Conservation (phyloP, 2,888 invertebrate species). For the Lithosia quadra region DNA sequence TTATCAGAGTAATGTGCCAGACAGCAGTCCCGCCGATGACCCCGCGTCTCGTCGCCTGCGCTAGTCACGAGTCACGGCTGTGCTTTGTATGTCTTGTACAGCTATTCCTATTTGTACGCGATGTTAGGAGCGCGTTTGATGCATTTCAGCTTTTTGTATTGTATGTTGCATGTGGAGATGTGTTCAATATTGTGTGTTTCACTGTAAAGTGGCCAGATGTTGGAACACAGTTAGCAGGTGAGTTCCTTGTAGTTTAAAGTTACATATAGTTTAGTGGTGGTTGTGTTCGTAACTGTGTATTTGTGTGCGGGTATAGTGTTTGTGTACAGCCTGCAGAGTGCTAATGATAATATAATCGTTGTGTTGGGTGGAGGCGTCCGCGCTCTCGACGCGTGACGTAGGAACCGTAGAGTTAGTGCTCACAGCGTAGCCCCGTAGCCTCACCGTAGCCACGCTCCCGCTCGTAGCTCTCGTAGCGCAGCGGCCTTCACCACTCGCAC, state of each 20-base stretch:
- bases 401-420: conserved; percentile 11
- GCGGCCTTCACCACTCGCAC: conserved; percentile 18
- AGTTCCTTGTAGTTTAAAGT: not conserved
- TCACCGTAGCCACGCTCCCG: conserved; percentile 19
- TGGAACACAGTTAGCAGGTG: not conserved
- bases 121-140: not conserved
- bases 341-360: not conserved
- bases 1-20: too few species aligned
- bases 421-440: conserved; percentile 14
- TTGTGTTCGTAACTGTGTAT: conserved; percentile 1
- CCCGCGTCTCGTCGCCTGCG: too few species aligned
- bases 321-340: conserved; percentile 11
- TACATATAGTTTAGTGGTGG: not conserved
- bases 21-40: too few species aligned
- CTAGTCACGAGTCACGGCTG: not conserved
- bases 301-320: conserved; percentile 5
- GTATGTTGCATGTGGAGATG: conserved; percentile 1
- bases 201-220: not conserved
- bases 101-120: not conserved
- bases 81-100: not conserved
- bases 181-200: not conserved
- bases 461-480: conserved; percentile 11
- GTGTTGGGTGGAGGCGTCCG: conserved; percentile 8
- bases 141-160: not conserved
- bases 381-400: conserved; percentile 3